phyloP scores from a whole-genome alignment of 2,797 vertebrate species.

The Pantherophis alleghaniensis region DNA sequence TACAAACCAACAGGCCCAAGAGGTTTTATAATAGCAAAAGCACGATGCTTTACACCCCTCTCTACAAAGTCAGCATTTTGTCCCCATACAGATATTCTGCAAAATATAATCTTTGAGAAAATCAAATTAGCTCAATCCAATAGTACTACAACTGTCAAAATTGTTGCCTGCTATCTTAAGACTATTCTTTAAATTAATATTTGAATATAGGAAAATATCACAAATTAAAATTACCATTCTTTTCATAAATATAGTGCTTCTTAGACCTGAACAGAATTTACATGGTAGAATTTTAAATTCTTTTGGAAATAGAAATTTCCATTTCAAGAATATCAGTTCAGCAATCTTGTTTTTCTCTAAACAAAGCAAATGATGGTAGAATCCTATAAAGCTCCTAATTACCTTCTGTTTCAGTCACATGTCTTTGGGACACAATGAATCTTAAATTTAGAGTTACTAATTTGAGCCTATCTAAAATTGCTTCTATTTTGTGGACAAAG shows the following conservation, averaged over 20 bases:
- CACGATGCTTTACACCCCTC: no score
- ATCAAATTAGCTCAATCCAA: not conserved
- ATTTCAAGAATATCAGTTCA: not conserved
- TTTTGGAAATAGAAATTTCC: not conserved
- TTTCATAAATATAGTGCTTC: not conserved
- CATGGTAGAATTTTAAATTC: not conserved
- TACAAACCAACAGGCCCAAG: not conserved
- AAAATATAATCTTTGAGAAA: not conserved
- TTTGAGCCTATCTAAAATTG: not conserved
- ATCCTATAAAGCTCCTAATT: not conserved
- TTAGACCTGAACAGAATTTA: not conserved
- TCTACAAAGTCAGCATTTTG: no score
- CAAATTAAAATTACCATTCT: not conserved
- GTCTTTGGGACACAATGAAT: not conserved
- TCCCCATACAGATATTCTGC: not conserved
- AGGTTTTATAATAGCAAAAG: not conserved
- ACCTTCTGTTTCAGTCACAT: not conserved
- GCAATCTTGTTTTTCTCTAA: not conserved
- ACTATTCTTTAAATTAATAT: not conserved
- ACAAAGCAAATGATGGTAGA: not conserved
- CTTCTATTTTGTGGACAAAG: not conserved
- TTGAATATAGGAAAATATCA: not conserved
- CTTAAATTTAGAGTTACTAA: not conserved
- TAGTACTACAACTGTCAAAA: not conserved
- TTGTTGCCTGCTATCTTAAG: not conserved